Conservation (phyloP, 2,888 invertebrate species). For the Pollenia angustigena region DNA sequence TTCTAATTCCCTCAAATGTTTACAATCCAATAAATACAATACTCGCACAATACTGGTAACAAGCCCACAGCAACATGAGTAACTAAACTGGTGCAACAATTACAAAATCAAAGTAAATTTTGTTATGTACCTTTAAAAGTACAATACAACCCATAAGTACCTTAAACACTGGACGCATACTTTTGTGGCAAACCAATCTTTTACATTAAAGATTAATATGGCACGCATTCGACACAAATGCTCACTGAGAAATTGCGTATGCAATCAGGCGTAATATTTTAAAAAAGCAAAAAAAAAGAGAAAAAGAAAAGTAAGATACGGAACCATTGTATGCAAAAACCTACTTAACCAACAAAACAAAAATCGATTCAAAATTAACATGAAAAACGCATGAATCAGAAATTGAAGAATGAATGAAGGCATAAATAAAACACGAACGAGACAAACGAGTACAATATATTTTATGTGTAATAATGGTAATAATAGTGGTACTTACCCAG, state of each 20-base stretch:
- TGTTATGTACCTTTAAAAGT: not conserved
- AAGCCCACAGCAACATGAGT: conserved; percentile 23
- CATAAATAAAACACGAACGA: conserved; percentile 2
- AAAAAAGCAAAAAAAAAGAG: conserved; percentile 1
- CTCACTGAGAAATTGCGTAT: conserved; percentile 71
- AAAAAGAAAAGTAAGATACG: not conserved
- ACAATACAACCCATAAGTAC: not conserved
- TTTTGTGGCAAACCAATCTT: conserved; percentile 43
- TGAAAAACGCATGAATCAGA: conserved; percentile 46
- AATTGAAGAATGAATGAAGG: conserved; percentile 25
- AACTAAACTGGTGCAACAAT: conserved; percentile 21
- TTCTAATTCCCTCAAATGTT: conserved; percentile 42
- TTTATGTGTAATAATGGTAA: conserved; percentile 47
- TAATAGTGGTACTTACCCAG: conserved; percentile 62
- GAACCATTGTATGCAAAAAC: conserved; percentile 52
- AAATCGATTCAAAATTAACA: conserved; percentile 46
- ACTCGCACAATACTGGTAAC: not conserved
- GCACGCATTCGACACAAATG: conserved; percentile 72
- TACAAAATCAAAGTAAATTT: conserved; percentile 15
- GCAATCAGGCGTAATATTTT: conserved; percentile 65
- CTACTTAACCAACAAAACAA: conserved; percentile 70
- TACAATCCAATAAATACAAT: conserved; percentile 60
- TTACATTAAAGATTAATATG: conserved; percentile 62
- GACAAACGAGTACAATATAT: conserved; percentile 30
- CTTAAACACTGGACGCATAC: conserved; percentile 1